A percentile compares a stretch with the other conserved stretches of the same genome.
Conservation (phyloP, 2,797 vertebrate species). For the Myotis pilosus region DNA sequence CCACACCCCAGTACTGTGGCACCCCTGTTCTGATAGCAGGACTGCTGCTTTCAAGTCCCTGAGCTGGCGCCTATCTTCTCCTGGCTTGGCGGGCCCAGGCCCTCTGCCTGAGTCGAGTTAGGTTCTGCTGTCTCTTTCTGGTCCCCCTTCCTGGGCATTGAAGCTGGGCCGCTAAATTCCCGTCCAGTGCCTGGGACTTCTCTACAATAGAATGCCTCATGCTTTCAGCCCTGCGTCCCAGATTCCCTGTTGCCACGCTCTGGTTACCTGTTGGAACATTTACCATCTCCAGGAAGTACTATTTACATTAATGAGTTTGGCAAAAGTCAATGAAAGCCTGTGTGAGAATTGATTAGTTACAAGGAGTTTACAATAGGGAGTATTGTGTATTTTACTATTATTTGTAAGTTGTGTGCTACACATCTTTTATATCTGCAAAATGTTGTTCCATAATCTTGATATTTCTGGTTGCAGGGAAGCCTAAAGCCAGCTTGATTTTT, state of each 20-base stretch:
- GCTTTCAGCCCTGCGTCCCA: not conserved
- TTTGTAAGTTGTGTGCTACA: not conserved
- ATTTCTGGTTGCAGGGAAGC: constrained; percentile 12
- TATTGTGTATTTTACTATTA: not conserved
- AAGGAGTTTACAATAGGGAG: not conserved
- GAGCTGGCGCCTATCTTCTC: not conserved
- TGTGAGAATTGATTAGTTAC: not conserved
- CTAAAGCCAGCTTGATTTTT: not conserved
- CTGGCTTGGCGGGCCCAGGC: not conserved
- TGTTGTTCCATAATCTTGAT: not conserved
- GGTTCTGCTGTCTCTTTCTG: not conserved
- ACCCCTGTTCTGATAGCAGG: not conserved
- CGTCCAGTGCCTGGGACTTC: not conserved
- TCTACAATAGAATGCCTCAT: not conserved
- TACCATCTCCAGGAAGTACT: not conserved
- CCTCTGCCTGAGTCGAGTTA: not conserved
- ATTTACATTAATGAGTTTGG: not conserved
- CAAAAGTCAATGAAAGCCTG: not conserved
- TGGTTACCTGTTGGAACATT: not conserved
- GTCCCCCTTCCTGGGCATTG: not conserved
- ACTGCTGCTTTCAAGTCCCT: not conserved
- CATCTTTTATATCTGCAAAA: not conserved
- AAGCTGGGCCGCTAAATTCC: not conserved
- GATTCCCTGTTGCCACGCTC: not conserved
- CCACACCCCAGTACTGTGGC: too few relatives aligned